These are phyloP conservation scores for Brachyptera putata DNA, from an alignment of 2,888 invertebrate species.

Conservation along the genomic window DNA sequence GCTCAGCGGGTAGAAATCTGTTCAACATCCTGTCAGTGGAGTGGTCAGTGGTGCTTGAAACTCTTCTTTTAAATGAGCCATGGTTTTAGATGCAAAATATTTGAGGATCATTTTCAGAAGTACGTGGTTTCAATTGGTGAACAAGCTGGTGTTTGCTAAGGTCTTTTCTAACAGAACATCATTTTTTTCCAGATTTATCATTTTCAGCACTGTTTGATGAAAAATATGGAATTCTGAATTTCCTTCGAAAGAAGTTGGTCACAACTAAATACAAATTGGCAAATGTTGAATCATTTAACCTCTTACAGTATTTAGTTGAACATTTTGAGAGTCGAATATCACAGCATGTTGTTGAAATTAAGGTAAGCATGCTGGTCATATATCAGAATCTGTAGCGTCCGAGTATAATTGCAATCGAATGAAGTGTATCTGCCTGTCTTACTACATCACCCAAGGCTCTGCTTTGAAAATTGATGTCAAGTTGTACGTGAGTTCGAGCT, in stretches of 20 bases:
- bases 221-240: conserved; percentile 34
- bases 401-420: too few relatives aligned
- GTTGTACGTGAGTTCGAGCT: too few relatives aligned
- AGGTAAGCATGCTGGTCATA: conserved; percentile 28
- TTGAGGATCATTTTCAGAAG: too few relatives aligned
- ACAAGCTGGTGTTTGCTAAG: too few relatives aligned
- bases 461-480: neutral
- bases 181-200: conserved; percentile 34
- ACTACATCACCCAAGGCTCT: too few relatives aligned
- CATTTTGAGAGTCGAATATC: conserved; percentile 27
- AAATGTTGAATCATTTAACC: conserved; percentile 36
- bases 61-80: too few relatives aligned
- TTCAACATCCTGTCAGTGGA: too few relatives aligned
- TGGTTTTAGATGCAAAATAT: too few relatives aligned
- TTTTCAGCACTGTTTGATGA: conserved; percentile 35
- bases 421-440: too few relatives aligned
- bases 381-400: neutral
- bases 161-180: neutral
- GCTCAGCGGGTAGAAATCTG: too few relatives aligned
- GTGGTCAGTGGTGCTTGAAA: too few relatives aligned
- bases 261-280: conserved; percentile 35
- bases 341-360: conserved; percentile 30
- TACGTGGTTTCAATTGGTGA: too few relatives aligned
- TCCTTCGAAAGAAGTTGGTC: conserved; percentile 32
- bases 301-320: conserved; percentile 36